Percentiles rank a stretch among this genome's conserved stretches.
Conservation (phyloP, 2,797 vertebrate species). For the Onychomys torridus region DNA sequence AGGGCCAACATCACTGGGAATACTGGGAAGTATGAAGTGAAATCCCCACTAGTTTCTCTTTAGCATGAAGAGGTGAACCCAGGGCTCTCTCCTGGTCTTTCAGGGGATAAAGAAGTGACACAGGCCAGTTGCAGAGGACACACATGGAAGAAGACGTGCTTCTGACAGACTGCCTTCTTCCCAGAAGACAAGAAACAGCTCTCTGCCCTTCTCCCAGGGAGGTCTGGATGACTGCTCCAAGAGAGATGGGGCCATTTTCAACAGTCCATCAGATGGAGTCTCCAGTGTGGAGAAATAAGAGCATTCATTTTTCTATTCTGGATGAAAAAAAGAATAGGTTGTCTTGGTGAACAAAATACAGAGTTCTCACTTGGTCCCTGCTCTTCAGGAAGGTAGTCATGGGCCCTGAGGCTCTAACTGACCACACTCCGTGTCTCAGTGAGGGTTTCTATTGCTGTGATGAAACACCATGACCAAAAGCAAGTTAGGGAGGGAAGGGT, state of each 20-base stretch:
- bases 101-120: neutral
- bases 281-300: fast-evolving
- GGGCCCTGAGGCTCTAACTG: neutral
- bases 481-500: neutral
- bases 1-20: neutral
- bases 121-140: neutral
- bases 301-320: neutral
- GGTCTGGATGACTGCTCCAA: neutral
- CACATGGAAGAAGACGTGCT: neutral
- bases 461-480: neutral
- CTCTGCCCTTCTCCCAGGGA: neutral
- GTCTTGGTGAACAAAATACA: neutral
- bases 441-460: neutral
- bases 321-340: neutral
- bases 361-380: neutral
- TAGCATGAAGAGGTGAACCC: neutral
- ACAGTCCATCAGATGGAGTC: neutral
- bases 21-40: neutral
- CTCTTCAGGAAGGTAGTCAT: neutral
- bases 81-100: neutral
- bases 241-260: neutral
- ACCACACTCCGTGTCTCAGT: neutral
- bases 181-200: neutral
- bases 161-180: neutral
- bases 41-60: neutral